phyloP scores from a whole-genome alignment of 2,113 vertebrate species.

The Nestor notabilis region DNA sequence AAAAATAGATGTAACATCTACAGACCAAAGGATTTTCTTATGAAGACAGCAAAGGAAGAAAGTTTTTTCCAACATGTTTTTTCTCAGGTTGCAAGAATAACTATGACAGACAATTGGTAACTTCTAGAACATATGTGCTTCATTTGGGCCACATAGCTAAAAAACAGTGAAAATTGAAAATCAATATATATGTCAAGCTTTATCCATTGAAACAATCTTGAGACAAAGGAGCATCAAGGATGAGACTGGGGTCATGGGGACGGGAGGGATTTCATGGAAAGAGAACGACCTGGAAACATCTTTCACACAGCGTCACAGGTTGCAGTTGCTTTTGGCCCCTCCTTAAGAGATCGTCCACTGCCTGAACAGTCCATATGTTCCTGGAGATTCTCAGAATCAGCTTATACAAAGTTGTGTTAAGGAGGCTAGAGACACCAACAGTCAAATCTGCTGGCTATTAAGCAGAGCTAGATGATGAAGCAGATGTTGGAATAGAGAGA shows the following conservation, averaged over 20 bases:
- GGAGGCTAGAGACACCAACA: conserved; percentile 40
- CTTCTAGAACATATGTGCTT: not conserved
- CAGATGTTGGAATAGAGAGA: conserved; percentile 22
- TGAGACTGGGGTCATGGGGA: accelerated
- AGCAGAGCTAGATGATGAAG: conserved; percentile 32
- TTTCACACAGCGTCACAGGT: not conserved
- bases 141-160: not conserved
- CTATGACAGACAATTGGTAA: not conserved
- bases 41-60: not conserved
- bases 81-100: not conserved
- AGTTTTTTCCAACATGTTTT: not conserved
- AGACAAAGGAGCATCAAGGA: not conserved
- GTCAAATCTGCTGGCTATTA: conserved; percentile 57
- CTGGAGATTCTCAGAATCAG: conserved; percentile 54
- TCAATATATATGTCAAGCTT: not conserved
- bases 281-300: not conserved
- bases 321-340: not conserved
- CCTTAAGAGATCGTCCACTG: not conserved
- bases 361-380: conserved; percentile 17
- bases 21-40: not conserved
- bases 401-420: conserved; percentile 64
- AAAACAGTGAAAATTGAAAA: not conserved
- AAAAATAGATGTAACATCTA: not conserved
- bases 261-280: not conserved
- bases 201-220: not conserved